Evolutionary conservation across 1,140 invertebrate species (phyloP), one percentile per base, ranked within the genome.

Genomic region (Pantala flavescens): DNA sequence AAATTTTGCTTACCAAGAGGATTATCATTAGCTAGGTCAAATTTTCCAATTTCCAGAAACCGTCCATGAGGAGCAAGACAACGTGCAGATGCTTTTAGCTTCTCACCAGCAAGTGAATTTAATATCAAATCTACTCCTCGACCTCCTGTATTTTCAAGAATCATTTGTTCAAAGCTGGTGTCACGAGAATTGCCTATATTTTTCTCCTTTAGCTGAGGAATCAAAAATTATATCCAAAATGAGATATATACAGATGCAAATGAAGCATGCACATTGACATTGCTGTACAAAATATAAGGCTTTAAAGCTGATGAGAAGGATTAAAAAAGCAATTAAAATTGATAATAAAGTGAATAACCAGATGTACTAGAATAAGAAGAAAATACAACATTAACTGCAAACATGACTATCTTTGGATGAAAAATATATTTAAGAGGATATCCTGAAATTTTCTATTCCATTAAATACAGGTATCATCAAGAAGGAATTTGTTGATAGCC

Each of bases 21-120:
- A 72, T 86, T 87, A 79, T 91, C 89, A 77, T 90, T 88, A 16
- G 87, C 86, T 24, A 90, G 79, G 81, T 91, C 90, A 79, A 87
- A 88, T 83, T 91, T 91, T 77, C 90, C 90, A 77, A 91, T 90
- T 82, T 92, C 90, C 36, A 91, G 78, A 79, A 92, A 90, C 70
- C 88, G 81, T 70, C 90, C 90, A 79, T 89, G 88, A 71, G 84
- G 80, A 23, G 87, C 87, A 24, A 92, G 79, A 79, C 94, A 92
- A 75, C 75, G 71, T 49, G 55, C 79, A n/a, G 81, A 82, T 9
- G 81, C 81, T 71, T 88, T 88, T 0, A 94, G 82, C 80, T 92
- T 92, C 63, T 94, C 91, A 76, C 91, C 91, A 19, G 91, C 85
- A 16, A 94, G 81, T 0, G 92, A 94, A 81, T 93, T 93, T 0